Evolutionary conservation across 2,113 vertebrate genomes (phyloP).

Genomic region (Butastur rufipennis): DNA sequence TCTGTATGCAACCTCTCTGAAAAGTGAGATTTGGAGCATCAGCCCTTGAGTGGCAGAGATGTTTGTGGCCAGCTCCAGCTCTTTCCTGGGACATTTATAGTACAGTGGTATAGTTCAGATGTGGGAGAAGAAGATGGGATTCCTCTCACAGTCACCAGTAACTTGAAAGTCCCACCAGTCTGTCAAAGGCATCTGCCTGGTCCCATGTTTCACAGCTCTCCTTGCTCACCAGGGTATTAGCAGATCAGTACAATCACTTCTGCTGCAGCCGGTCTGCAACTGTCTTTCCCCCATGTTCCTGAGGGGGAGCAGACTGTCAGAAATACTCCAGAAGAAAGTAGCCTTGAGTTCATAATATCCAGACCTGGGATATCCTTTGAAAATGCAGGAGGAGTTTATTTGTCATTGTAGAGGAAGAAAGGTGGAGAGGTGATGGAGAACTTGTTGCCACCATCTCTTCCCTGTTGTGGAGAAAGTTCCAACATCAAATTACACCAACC

Average conservation of each 20-base stretch:
- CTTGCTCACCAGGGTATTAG: neutral
- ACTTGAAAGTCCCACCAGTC: neutral
- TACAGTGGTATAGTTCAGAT: neutral
- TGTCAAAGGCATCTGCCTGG: neutral
- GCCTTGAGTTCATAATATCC: neutral
- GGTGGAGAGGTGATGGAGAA: neutral
- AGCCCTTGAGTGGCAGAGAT: neutral
- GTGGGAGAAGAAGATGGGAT: neutral
- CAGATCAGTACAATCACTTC: neutral
- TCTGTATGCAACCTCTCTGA: neutral
- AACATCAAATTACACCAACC: slow-evolving; percentile 16
- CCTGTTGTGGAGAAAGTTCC: neutral
- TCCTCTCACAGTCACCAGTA: neutral
- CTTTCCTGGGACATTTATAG: neutral
- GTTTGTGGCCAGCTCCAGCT: neutral
- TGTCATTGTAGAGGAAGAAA: neutral
- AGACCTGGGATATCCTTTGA: neutral
- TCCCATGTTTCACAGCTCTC: neutral
- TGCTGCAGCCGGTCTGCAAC: neutral
- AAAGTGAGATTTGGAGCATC: neutral
- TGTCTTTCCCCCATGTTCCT: neutral
- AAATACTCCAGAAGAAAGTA: neutral
- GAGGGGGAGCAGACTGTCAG: neutral
- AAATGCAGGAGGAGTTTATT: neutral
- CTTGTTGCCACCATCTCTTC: neutral